These are phyloP conservation scores for Netelia virgata DNA, from an alignment of 2,888 invertebrate species.

Conservation along the genomic window DNA sequence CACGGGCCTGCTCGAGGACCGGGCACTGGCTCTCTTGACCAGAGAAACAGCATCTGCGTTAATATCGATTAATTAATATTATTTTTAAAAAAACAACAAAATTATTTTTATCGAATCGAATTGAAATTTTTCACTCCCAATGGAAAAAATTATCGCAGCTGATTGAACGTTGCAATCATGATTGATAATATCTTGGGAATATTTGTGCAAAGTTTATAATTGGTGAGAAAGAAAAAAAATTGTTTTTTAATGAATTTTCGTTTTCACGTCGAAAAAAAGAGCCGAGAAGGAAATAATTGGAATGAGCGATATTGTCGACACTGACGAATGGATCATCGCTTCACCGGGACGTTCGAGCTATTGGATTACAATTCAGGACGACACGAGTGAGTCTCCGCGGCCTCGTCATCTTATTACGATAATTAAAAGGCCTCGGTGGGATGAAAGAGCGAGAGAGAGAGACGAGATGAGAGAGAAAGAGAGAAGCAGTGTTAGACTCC, in stretches of 20 bases:
- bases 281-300: not conserved
- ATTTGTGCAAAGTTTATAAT: not conserved
- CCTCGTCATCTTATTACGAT: constrained; percentile 52
- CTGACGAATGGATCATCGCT: constrained; percentile 23
- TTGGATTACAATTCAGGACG: constrained; percentile 37
- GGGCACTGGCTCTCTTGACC: constrained; percentile 77
- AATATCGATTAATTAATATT: constrained; percentile 12
- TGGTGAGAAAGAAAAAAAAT: not conserved
- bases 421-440: constrained; percentile 47
- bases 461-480: not conserved
- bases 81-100: not conserved
- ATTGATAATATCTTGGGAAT: no score
- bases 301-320: not conserved
- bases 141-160: no score
- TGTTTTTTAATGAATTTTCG: not conserved
- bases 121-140: no score
- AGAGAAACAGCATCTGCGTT: constrained; percentile 81
- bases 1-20: constrained; percentile 79
- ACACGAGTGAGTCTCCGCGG: not conserved
- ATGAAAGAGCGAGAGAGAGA: not conserved
- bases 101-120: not conserved
- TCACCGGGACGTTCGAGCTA: not conserved
- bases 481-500: constrained; percentile 1
- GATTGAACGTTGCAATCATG: no score
- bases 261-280: not conserved